A percentile compares a stretch with the other conserved stretches of the same genome.
These are phyloP conservation scores for Seriola aureovittata DNA, from an alignment of 2,113 vertebrate species.

Conservation along the genomic window DNA sequence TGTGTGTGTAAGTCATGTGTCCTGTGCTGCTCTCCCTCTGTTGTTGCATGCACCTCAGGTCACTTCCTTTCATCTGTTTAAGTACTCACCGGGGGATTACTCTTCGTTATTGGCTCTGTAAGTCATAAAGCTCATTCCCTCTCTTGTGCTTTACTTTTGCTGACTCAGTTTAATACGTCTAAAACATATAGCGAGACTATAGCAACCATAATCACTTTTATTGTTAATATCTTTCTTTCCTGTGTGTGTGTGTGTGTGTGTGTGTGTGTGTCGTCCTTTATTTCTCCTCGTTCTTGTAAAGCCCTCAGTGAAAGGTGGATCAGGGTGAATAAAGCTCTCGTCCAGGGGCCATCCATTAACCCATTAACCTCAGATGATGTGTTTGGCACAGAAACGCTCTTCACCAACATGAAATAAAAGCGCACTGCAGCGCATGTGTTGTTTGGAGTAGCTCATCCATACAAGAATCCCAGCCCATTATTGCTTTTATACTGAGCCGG, in stretches of 20 bases:
- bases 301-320: conserved; percentile 38
- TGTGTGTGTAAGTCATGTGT: conserved; percentile 18
- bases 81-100: conserved; percentile 20
- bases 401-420: neutral
- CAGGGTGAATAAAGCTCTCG: conserved; percentile 17
- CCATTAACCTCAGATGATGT: conserved; percentile 37
- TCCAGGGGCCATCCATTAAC: conserved; percentile 54
- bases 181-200: neutral
- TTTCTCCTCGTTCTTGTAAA: neutral
- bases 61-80: conserved; percentile 67
- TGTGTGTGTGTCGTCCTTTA: neutral
- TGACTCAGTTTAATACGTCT: conserved; percentile 70
- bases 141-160: conserved; percentile 40
- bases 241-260: neutral
- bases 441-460: conserved; percentile 49
- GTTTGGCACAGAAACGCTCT: conserved; percentile 9
- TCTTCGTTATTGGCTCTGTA: conserved; percentile 42
- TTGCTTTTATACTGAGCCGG: conserved; percentile 18
- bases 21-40: neutral
- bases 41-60: conserved; percentile 26
- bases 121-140: conserved; percentile 15
- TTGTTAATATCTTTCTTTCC: neutral
- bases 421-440: neutral
- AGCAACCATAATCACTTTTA: neutral
- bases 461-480: conserved; percentile 3